A percentile compares a stretch with the other conserved stretches of the same genome.
Conservation (phyloP, 2,888 invertebrate genomes). For the Oscheius onirici region DNA sequence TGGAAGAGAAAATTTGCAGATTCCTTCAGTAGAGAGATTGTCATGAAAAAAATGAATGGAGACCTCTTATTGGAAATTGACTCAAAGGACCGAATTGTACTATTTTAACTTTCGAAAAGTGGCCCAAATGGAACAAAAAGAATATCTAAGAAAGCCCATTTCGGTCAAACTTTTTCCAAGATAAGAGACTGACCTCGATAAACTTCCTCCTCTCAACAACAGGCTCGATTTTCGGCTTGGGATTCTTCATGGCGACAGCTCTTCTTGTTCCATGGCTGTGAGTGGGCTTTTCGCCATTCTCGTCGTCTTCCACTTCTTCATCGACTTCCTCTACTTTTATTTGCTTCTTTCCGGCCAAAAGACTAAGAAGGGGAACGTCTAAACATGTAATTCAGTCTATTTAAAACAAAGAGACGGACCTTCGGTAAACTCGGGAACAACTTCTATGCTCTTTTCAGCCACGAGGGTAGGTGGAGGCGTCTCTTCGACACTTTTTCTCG, state of each 20-base stretch:
- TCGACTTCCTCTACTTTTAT: neutral
- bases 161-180: too few species aligned
- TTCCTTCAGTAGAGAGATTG: too few species aligned
- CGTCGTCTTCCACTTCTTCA: neutral
- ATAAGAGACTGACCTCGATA: neutral
- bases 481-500: constrained; percentile 1
- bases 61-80: too few species aligned
- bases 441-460: neutral
- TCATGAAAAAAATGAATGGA: too few species aligned
- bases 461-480: neutral
- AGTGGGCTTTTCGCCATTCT: neutral
- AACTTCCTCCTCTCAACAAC: neutral
- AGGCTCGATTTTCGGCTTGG: neutral
- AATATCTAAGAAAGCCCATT: too few species aligned
- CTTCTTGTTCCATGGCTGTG: constrained; percentile 20
- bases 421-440: neutral
- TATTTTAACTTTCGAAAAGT: too few species aligned
- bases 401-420: neutral
- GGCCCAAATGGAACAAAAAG: too few species aligned
- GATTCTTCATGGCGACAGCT: neutral
- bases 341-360: constrained; percentile 1
- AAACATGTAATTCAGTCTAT: neutral
- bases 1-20: neutral
- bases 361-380: constrained; percentile 23
- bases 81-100: too few species aligned